Percentiles rank a stretch among this genome's conserved stretches.
phyloP scores from a whole-genome alignment of 1,140 invertebrate genomes.

The Vanessa tameamea region DNA sequence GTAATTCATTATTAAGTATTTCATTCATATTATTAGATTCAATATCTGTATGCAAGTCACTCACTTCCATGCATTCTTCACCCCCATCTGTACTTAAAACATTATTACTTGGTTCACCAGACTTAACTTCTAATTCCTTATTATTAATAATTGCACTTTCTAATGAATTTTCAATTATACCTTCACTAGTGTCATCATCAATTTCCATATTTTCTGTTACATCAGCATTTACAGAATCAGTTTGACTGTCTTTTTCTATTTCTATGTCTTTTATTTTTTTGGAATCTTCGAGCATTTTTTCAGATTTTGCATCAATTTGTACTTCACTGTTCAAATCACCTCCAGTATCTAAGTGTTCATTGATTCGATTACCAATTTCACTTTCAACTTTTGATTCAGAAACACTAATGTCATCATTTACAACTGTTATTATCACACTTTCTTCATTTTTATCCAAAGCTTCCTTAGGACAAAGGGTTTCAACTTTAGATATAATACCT shows the following conservation, averaged over 20 bases:
- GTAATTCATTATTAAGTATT: slow-evolving; percentile 13
- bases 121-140: not conserved
- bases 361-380: slow-evolving; percentile 1
- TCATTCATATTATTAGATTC: slow-evolving; percentile 7
- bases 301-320: not conserved
- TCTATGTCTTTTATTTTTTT: not conserved
- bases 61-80: not conserved
- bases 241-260: not conserved
- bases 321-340: not conserved
- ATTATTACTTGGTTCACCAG: slow-evolving; percentile 2
- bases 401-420: slow-evolving; percentile 15
- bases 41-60: slow-evolving; percentile 1
- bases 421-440: slow-evolving; percentile 8
- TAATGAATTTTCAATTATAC: not conserved
- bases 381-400: slow-evolving; percentile 12
- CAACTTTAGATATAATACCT: slow-evolving; percentile 43
- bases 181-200: not conserved
- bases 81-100: slow-evolving; percentile 11
- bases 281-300: not conserved
- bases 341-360: not conserved
- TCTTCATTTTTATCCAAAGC: slow-evolving; percentile 4
- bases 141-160: slow-evolving; percentile 9
- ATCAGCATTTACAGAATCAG: not conserved
- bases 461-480: slow-evolving; percentile 39
- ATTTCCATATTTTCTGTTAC: not conserved